Base-by-base conservation (phyloP, 2,888 invertebrate genomes). In the Anthrax anthrax region DNA sequence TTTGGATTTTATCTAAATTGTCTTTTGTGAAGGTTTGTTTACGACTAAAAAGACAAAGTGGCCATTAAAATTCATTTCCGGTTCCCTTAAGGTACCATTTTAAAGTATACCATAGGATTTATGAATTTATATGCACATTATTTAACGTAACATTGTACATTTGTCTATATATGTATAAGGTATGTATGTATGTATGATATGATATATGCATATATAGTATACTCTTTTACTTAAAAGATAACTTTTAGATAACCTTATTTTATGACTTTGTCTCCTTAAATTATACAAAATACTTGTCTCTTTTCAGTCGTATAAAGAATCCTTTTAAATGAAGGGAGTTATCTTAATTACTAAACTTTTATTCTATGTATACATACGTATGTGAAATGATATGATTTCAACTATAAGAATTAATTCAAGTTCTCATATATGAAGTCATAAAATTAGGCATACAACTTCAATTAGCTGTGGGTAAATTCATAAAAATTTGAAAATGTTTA, bases 51-150 rank as follows among this genome's bases (percentile, higher is more conserved):
- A 50, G 48, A 50, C 50, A 50, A 50, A 50, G 48, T 50, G 44
- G 48, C 48, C 48, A 50, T 50, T 50, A 48, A 50, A 50, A 50
- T 50, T 50, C 50, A 50, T 47, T 50, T 50, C 47, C 44, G 42
- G 38, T 38, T 29, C 47, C 50, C 43, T 32, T 32, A 32, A 32
- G 29, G 29, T 32, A 32, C 3, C 12, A 29, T 29, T 9, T 12
- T 10, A 10, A 29, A 10, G 8, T 23, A 6, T 23, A n/a, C n/a
- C 9, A 27, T 9, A 27, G 23, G 9, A 9, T 8, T 8, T 27
- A 27, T 27, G 23, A 27, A 27, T 5, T 27, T 8, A 27, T 27
- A 27, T 27, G 23, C 23, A 27, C n/a, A n/a, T n/a, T n/a, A n/a
- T n/a, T n/a, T n/a, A n/a, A n/a, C n/a, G n/a, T n/a, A 27, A 27